Conservation (phyloP, 2,797 vertebrate species). For the Novumbra hubbsi region DNA sequence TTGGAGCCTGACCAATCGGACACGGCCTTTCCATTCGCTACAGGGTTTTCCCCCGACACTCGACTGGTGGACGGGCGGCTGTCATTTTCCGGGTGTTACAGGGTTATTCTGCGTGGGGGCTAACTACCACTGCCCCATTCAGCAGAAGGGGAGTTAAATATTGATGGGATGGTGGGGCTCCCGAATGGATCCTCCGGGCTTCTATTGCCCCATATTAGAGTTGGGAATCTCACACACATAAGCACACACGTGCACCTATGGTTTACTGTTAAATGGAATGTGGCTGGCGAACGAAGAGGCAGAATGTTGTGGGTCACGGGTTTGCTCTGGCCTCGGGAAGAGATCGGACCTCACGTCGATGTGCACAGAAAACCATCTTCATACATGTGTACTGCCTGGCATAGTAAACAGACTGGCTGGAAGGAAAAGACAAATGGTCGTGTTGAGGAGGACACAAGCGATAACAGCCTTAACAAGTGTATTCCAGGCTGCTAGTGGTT, state of each 20-base stretch:
- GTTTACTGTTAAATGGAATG: background rate
- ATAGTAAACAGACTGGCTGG: background rate
- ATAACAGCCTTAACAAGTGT: background rate
- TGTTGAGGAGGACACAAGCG: background rate
- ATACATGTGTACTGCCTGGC: background rate
- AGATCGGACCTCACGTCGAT: background rate
- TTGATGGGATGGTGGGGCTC: background rate
- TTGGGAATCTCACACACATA: background rate
- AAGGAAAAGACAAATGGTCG: background rate
- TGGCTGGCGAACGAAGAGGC: background rate
- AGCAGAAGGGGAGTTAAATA: slow-evolving; percentile 10
- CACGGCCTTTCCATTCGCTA: slow-evolving; percentile 1
- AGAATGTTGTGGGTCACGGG: background rate
- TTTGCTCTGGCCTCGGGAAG: background rate
- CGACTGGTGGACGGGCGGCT: background rate
- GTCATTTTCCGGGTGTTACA: background rate
- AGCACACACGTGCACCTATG: background rate
- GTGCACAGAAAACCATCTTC: background rate
- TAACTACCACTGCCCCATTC: background rate
- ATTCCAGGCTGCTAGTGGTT: background rate
- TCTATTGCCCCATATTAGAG: slow-evolving; percentile 9
- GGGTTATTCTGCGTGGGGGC: background rate
- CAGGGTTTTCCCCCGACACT: background rate
- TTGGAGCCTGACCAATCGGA: slow-evolving; percentile 8
- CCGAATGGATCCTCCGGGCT: background rate